Evolutionary conservation across 2,797 vertebrate genomes (phyloP), one percentile per base, ranked within the genome.

Genomic region (Myotis vivesi): DNA sequence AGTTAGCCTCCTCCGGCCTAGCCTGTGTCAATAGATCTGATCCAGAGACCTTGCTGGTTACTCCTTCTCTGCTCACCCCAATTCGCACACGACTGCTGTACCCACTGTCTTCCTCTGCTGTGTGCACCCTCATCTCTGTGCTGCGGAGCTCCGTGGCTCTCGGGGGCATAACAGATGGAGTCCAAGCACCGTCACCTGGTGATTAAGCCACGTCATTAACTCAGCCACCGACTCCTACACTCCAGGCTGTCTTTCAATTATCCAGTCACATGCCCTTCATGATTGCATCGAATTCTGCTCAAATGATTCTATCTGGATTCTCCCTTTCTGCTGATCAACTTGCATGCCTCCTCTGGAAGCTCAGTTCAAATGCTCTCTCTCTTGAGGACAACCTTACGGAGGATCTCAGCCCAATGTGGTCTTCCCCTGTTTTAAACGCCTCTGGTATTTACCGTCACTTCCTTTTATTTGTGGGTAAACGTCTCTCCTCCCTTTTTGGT

Each of bases 181-280:
- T 41, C 62, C 75, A 44, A 85, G 91, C 93, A 75, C 28, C 69
- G 16, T 9, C 2, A 16, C 20, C 64, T 71, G 51, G 28, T 44
- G 46, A 92, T 89, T 71, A 93, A 91, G 57, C 51, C 44, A 62
- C n/a, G 3, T 68, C 85, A 87, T 92, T 89, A 76, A 72, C 23
- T 88, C 68, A 82, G 49, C 30, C 66, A 49, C 30, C 73, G 85
- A 76, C 49, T 83, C 51, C 44, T 73, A 41, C 36, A 36, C 53
- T 87, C 38, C 59, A 64, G 59, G 11, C 59, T 94, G 41, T 79
- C 69, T 69, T 92, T 91, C 80, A 59, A 0, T 87, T 73, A 87
- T 71, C 64, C 66, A 76, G 28, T 91, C 51, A 46, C 71, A 77
- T 75, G 25, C 6, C 59, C 28, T 84, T 85, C 55, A 77, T 82